Evolutionary conservation across 2,797 vertebrate genomes (phyloP), one percentile per base, ranked within the genome.

Genomic region (Aulostomus chinensis): DNA sequence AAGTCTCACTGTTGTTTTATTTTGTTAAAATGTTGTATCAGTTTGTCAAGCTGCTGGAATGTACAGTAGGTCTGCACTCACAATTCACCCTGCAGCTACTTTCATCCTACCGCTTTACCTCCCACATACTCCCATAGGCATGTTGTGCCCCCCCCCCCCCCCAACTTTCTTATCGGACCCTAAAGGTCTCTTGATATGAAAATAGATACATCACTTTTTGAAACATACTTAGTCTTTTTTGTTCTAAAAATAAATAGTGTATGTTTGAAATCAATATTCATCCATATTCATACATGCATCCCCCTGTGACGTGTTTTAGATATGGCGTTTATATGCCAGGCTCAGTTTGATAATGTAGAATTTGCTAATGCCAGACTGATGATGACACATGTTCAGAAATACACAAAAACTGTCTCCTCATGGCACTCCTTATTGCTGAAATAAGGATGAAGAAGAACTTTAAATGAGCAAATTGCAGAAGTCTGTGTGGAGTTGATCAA

Each of bases 1-100:
- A 4, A 24, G 4, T 4, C 8, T 24, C 22, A 24, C 8, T 24
- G 4, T 24, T 2, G 33, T 30, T 4, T 30, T 5, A 3, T 30
- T 12, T 30, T 30, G 6, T 5, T 30, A 30, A 12, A 9, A 2
- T 37, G n/a, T 4, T 5, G 24, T 40, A 8, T 22, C n/a, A n/a
- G n/a, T 58, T 42, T 31, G 9, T 15, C 17, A 25, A 39, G 29
- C 39, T 40, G 39, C 51, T 42, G 22, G 30, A 39, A 7, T n/a
- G n/a, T n/a, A n/a, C n/a, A 26, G 37, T 17, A 55, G 37, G 42
- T 62, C 30, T 43, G 4, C 17, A 45, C 13, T 16, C 17, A 55
- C 55, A 30, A 48, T 58, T 71, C 31, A 38, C 21, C 43, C 34
- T 33, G 52, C 56, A 58, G 48, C 32, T 40, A 7, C 25, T 58